Base-by-base conservation (phyloP, 2,888 invertebrate genomes). In the Serripes groenlandicus region DNA sequence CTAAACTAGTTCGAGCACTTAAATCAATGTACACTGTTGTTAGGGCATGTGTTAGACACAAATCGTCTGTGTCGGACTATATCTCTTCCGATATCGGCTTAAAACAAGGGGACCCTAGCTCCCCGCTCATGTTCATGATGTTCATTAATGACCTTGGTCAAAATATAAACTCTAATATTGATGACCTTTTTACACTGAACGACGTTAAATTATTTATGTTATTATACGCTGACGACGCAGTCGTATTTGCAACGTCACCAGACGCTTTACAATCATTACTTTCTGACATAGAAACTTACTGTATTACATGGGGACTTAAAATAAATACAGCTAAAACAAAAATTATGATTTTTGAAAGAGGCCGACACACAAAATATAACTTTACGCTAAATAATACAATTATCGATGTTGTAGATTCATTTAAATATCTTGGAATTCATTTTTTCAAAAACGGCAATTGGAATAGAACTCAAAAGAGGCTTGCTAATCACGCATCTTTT, bases 401-500 rank as follows among this genome's bases (percentile, higher is more conserved):
- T 4, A 7, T 58, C 23, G 54, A 72, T 35, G 52, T 64, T 35
- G 77, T 71, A 7, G 30, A 1, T 2, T 28, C 60, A n/a, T 78
- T 78, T 28, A 78, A 72, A 72, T 78, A 72, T 64, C 30, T 78
- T 4, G 62, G 72, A 7, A 49, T 72, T 23, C 5, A 62, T 28
- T 34, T 78, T 56, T 64, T 70, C 30, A 77, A 77, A 64, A 78
- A 72, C 52, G 72, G 66, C 7, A 37, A 70, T 37, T 78, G 78
- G 71, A 9, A 64, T 54, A 58, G 72, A 18, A 64, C 60, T 7
- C 72, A 71, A 52, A 71, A 49, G 15, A 28, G 23, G 5, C 52
- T 72, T 52, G 64, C 71, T 21, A 42, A 78, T 35, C 60, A 78
- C 5, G 71, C 78, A 0, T 54, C 54, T 1, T 62, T 32, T 18